phyloP scores from a whole-genome alignment of 2,797 vertebrate species.

The Sebastes matsubarae region DNA sequence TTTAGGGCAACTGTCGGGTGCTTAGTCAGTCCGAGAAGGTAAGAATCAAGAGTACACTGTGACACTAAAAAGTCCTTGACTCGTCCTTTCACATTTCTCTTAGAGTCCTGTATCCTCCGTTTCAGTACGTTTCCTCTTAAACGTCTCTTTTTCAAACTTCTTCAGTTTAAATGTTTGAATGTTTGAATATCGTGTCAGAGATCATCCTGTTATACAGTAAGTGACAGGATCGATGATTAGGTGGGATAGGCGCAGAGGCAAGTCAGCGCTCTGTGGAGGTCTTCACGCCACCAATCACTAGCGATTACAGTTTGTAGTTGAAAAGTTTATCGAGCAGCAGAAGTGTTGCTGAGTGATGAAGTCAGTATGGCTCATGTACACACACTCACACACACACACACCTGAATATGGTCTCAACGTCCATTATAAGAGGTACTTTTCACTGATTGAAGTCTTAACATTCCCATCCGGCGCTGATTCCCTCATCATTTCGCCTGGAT shows the following conservation, averaged over 20 bases:
- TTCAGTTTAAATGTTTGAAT: conserved; percentile 22
- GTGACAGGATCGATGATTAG: conserved; percentile 45
- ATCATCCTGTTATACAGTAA: conserved; percentile 17
- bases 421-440: conserved; percentile 24
- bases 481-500: conserved; percentile 38
- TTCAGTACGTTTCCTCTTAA: conserved; percentile 6
- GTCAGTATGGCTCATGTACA: background rate
- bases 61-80: background rate
- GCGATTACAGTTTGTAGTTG: conserved; percentile 13
- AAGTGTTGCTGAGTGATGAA: conserved; percentile 17
- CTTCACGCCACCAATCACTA: background rate
- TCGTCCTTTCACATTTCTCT: background rate
- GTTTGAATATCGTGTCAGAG: conserved; percentile 6
- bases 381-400: conserved; percentile 2
- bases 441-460: conserved; percentile 43
- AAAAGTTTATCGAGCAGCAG: conserved; percentile 3
- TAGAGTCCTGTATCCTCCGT: background rate
- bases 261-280: conserved; percentile 31
- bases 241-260: conserved; percentile 12
- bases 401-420: background rate
- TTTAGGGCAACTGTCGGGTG: conserved; percentile 47
- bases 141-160: conserved; percentile 34
- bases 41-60: conserved; percentile 5
- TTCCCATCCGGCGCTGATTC: conserved; percentile 19
- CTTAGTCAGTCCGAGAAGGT: conserved; percentile 39